phyloP scores from a whole-genome alignment of 2,888 invertebrate species.

The Spisula solida region DNA sequence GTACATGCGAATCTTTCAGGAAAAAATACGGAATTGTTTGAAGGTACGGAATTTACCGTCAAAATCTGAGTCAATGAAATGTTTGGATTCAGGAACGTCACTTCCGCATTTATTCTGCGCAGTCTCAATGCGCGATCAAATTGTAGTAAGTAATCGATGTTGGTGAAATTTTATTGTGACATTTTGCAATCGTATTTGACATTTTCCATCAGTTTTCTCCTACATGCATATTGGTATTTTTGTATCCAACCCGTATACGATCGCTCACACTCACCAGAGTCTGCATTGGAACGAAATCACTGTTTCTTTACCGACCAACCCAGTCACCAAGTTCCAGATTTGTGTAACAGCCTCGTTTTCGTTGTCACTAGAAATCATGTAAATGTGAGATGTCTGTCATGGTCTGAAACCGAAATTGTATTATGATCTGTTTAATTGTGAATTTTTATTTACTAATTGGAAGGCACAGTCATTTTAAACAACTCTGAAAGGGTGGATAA shows the following conservation, averaged over 20 bases:
- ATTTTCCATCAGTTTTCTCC: neutral
- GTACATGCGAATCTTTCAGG: too few species aligned
- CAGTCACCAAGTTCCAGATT: constrained; percentile 43
- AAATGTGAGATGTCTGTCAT: constrained; percentile 55
- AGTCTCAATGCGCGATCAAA: constrained; percentile 62
- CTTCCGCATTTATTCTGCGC: constrained; percentile 64
- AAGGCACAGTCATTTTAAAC: neutral
- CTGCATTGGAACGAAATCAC: constrained; percentile 24
- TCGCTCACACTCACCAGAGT: neutral
- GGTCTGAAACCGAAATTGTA: constrained; percentile 62
- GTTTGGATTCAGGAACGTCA: constrained; percentile 59
- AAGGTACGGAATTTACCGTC: constrained; percentile 17
- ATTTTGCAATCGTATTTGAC: constrained; percentile 48
- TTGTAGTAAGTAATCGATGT: constrained; percentile 66
- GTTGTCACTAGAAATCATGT: constrained; percentile 62
- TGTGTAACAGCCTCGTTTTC: constrained; percentile 79
- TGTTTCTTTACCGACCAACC: constrained; percentile 41
- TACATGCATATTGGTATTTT: constrained; percentile 35
- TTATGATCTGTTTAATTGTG: constrained; percentile 34
- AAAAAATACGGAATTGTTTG: too few species aligned
- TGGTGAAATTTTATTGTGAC: constrained; percentile 26
- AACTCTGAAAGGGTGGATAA: neutral
- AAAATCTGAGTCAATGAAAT: constrained; percentile 51
- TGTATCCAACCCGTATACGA: neutral
- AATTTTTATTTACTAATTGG: neutral